Percentiles rank a stretch among this genome's conserved stretches.
phyloP scores from a whole-genome alignment of 2,888 invertebrate genomes.

The Caenorhabditis sinica region DNA sequence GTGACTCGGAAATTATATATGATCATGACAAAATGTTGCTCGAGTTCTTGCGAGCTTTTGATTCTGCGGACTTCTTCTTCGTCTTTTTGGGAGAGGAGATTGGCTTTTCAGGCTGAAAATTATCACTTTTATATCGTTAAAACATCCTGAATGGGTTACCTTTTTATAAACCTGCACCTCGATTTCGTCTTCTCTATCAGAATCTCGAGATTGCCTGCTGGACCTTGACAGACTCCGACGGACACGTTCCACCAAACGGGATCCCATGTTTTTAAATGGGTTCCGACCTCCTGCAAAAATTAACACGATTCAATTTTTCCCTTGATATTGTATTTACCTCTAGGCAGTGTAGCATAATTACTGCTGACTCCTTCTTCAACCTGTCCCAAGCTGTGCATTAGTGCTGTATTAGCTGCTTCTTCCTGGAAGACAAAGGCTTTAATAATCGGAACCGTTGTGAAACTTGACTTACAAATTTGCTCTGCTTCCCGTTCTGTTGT shows the following conservation, averaged over 20 bases:
- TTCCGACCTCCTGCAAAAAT: conserved; percentile 68
- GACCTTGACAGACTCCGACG: conserved; percentile 77
- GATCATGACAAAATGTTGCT: conserved; percentile 36
- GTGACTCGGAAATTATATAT: neutral
- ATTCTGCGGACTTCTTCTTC: conserved; percentile 77
- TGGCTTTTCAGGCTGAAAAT: conserved; percentile 67
- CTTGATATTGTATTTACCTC: conserved; percentile 63
- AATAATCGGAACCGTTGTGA: neutral
- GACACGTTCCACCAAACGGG: conserved; percentile 80
- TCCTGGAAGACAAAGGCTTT: conserved; percentile 27
- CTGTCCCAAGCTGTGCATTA: conserved; percentile 71
- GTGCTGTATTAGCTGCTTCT: conserved; percentile 59
- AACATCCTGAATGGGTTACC: conserved; percentile 17
- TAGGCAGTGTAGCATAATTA: conserved; percentile 73
- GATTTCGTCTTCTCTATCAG: conserved; percentile 68
- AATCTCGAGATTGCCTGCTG: conserved; percentile 67
- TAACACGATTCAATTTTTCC: too few relatives aligned
- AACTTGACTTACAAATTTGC: conserved; percentile 47
- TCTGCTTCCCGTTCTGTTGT: conserved; percentile 66
- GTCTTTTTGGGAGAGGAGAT: conserved; percentile 76
- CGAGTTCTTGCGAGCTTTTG: conserved; percentile 74
- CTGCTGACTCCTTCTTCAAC: conserved; percentile 69
- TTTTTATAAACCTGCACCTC: conserved; percentile 68
- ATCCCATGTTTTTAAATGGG: conserved; percentile 80
- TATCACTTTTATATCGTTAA: neutral